Evolutionary conservation across 2,797 vertebrate species (phyloP).

Genomic region (Gymnothorax javanicus): DNA sequence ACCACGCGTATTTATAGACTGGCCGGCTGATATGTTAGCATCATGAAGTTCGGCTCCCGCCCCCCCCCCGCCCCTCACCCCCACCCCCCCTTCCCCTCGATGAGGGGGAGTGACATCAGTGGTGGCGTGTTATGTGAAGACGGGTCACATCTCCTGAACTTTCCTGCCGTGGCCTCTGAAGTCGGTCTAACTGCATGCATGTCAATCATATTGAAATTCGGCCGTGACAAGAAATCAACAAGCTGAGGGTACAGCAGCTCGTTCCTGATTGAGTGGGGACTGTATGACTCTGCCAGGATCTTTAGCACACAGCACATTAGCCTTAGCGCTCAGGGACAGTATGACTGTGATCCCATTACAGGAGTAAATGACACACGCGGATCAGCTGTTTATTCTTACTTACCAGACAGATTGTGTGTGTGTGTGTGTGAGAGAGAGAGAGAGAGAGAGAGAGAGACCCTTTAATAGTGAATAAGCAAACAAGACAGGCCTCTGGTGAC

Average conservation of each 20-base stretch:
- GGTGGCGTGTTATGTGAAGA: background rate
- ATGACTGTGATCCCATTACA: background rate
- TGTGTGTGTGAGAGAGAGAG: too few relatives aligned
- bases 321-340: background rate
- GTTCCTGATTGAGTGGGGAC: background rate
- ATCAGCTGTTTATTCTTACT: background rate
- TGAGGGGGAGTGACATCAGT: background rate
- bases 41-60: background rate
- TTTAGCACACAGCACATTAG: background rate
- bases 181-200: background rate
- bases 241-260: background rate
- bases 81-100: background rate
- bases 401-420: background rate
- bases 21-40: background rate
- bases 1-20: background rate
- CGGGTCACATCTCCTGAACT: constrained; percentile 10
- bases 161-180: background rate
- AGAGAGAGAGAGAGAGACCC: too few relatives aligned
- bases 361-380: background rate
- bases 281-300: background rate
- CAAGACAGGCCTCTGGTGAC: too few relatives aligned
- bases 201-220: constrained; percentile 9
- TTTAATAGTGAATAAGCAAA: too few relatives aligned
- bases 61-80: background rate
- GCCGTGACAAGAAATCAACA: background rate